Evolutionary conservation across 2,113 vertebrate genomes (phyloP).

Genomic region (Muntiacus muntjak): DNA sequence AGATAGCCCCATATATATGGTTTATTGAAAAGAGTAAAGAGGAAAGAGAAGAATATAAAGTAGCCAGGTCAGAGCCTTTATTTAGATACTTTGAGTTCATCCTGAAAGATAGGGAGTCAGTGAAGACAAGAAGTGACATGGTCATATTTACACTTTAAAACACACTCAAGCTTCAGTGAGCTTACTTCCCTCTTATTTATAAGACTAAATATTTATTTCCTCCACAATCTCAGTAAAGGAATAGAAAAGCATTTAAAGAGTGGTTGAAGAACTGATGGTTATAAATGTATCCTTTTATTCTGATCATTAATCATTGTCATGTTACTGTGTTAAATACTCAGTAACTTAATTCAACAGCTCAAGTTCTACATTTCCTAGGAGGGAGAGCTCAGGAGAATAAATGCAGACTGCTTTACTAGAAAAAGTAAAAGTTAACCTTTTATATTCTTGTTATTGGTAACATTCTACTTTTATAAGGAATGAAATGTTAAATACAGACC

Average conservation of each 20-base stretch:
- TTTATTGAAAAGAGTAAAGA: neutral
- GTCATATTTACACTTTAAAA: neutral
- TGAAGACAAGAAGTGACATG: neutral
- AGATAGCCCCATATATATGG: neutral
- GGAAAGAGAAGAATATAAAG: neutral
- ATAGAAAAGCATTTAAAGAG: neutral
- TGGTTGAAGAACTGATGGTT: neutral
- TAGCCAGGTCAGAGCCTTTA: neutral
- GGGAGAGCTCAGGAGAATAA: neutral
- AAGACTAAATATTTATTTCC: neutral
- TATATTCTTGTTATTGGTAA: neutral
- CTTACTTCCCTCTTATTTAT: neutral
- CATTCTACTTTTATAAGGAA: neutral
- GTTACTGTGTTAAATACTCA: neutral
- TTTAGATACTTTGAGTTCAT: neutral
- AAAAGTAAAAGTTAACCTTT: neutral
- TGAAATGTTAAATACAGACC: neutral
- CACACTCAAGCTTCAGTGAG: neutral
- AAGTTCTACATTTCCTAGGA: neutral
- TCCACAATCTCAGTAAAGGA: neutral
- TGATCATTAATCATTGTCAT: neutral
- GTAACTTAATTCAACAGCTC: neutral
- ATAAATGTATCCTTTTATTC: neutral
- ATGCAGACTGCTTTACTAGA: neutral
- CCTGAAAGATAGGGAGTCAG: neutral